Percentiles rank a stretch among this genome's conserved stretches.
These are phyloP conservation scores for Leptinotarsa tumamoca DNA, from an alignment of 2,888 invertebrate genomes.

Conservation along the genomic window DNA sequence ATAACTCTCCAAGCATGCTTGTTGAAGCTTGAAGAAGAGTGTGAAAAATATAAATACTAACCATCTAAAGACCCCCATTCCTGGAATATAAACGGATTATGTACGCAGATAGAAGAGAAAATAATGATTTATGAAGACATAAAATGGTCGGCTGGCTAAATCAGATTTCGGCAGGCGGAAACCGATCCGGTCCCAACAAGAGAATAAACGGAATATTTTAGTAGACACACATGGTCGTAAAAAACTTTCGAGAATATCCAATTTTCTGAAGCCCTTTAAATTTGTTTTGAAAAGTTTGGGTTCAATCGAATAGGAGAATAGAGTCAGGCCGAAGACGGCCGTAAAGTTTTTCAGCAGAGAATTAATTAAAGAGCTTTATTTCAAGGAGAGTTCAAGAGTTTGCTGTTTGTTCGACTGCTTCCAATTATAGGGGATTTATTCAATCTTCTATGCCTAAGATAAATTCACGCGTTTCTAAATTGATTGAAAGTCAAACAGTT, in stretches of 20 bases:
- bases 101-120: neutral
- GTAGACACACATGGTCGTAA: conserved; percentile 27
- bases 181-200: neutral
- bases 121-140: neutral
- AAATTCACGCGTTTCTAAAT: too few relatives aligned
- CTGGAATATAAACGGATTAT: neutral
- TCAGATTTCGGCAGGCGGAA: neutral
- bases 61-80: neutral
- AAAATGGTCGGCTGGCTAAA: neutral
- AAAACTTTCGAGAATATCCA: conserved; percentile 32
- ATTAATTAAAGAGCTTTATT: conserved; percentile 12
- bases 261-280: conserved; percentile 26
- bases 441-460: too few relatives aligned
- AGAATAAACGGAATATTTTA: conserved; percentile 17
- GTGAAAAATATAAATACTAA: too few relatives aligned
- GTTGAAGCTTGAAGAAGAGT: too few relatives aligned
- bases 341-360: conserved; percentile 7
- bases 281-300: conserved; percentile 23
- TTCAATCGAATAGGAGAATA: neutral
- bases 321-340: neutral
- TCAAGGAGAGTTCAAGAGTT: neutral
- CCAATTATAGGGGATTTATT: neutral
- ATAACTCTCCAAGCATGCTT: too few relatives aligned
- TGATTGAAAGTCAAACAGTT: too few relatives aligned
- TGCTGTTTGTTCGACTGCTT: conserved; percentile 2